phyloP scores from a whole-genome alignment of 2,888 invertebrate genomes.

The Tolmerus cingulatus region DNA sequence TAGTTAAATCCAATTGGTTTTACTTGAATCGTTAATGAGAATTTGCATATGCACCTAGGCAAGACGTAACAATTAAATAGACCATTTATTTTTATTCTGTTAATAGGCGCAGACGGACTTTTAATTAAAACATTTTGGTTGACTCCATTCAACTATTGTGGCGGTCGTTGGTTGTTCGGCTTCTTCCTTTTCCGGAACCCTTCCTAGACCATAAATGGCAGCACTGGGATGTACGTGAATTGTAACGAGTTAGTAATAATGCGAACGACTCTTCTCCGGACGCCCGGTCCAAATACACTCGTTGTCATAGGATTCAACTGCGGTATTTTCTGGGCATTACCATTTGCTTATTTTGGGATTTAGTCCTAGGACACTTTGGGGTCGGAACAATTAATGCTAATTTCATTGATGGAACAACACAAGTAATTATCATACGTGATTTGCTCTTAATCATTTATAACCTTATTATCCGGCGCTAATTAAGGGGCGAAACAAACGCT shows the following conservation, averaged over 20 bases:
- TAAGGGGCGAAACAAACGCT: background rate
- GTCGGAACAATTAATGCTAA: constrained; percentile 14
- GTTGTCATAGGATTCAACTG: background rate
- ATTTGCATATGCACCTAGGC: background rate
- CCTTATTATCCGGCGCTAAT: background rate
- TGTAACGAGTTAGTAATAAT: background rate
- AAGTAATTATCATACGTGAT: constrained; percentile 28
- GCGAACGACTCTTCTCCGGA: background rate
- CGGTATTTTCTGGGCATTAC: background rate
- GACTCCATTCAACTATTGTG: background rate
- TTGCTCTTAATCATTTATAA: constrained; percentile 12
- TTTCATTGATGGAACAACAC: constrained; percentile 19
- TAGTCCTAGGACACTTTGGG: constrained; percentile 4
- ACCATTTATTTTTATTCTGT: background rate
- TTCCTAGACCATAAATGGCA: background rate
- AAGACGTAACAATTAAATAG: background rate
- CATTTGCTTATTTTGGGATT: constrained; percentile 8
- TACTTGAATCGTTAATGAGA: background rate
- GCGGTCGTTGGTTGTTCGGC: background rate
- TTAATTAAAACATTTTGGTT: background rate
- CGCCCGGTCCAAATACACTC: background rate
- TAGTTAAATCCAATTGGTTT: background rate
- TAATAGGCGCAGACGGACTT: background rate
- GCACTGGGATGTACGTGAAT: background rate
- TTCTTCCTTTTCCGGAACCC: background rate